phyloP scores from a whole-genome alignment of 2,888 invertebrate species.

The Machimus rusticus region DNA sequence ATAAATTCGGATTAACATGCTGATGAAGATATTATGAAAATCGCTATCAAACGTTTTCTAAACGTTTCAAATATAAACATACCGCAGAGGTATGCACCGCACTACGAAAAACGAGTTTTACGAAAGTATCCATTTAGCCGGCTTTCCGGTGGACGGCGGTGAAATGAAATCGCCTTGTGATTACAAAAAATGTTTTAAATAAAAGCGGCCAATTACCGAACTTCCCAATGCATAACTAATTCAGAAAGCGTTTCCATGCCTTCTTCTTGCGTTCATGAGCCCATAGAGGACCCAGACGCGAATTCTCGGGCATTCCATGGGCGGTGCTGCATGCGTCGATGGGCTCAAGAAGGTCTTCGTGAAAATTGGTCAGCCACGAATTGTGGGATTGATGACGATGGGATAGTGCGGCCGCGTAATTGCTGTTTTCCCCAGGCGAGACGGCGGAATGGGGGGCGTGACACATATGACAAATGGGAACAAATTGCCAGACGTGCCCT shows the following conservation, averaged over 20 bases:
- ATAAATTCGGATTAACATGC: neutral
- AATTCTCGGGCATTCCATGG: neutral
- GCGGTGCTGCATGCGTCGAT: neutral
- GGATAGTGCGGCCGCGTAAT: neutral
- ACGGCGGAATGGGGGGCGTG: neutral
- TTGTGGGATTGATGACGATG: neutral
- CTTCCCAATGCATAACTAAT: neutral
- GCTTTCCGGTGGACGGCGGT: neutral
- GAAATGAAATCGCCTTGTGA: neutral
- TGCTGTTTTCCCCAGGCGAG: neutral
- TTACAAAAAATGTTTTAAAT: neutral
- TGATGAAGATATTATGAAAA: neutral
- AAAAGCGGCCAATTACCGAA: neutral
- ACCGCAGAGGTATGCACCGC: neutral
- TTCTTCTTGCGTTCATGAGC: neutral
- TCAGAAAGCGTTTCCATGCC: neutral
- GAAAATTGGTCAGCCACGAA: neutral
- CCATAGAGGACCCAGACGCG: neutral
- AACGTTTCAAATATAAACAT: neutral
- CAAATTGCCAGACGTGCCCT: neutral
- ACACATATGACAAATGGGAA: slow-evolving; percentile 2
- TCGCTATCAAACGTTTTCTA: neutral
- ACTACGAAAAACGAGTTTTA: neutral
- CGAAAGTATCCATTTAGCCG: neutral
- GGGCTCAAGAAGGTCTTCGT: neutral